Evolutionary conservation across 2,888 invertebrate genomes (phyloP), one percentile per base, ranked within the genome.

Genomic region (Thymelicus sylvestris): DNA sequence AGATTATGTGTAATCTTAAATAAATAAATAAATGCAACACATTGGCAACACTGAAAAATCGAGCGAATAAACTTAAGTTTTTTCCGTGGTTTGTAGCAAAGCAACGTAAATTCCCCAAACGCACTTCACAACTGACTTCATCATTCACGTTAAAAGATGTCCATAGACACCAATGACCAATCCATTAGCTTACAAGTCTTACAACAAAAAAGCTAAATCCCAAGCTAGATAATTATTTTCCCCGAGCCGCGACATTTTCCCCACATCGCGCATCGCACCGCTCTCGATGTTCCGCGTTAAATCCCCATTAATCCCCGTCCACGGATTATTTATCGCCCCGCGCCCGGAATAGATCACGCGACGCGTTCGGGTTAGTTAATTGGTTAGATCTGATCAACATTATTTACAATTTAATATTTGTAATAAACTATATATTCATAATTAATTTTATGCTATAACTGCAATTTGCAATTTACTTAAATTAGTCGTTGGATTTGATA

Each of bases 241-340:
- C 41, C 3, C 39, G 19, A 60, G 39, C n/a, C 41, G 3, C 41
- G 60, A 60, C 60, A 41, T 15, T 60, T 41, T n/a, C 60, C 60
- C 59, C 72, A 75, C 76, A 75, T 73, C 24, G 24, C 72, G 74
- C 76, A 75, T 73, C 24, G 24, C 24, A 12, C 24, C 19, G 15
- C 12, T 52, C 52, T 24, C 71, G 76, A 75, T 84, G 87, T 87
- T 86, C 80, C 80, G 84, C 87, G 85, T 91, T 90, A 91, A 90
- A 90, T 86, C 81, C 84, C 82, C 85, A 92, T 92, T 88, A 88
- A 89, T 92, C 83, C 80, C 71, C 78, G 91, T 90, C 91, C 76
- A 76, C 80, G 79, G 79, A 86, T 91, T 88, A 89, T 89, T 87
- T 86, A 89, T 88, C 77, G 77, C 78, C 86, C 85, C 83, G 84